Base-by-base conservation (phyloP, 2,797 vertebrate species). In the Hozukius guyotensis region DNA sequence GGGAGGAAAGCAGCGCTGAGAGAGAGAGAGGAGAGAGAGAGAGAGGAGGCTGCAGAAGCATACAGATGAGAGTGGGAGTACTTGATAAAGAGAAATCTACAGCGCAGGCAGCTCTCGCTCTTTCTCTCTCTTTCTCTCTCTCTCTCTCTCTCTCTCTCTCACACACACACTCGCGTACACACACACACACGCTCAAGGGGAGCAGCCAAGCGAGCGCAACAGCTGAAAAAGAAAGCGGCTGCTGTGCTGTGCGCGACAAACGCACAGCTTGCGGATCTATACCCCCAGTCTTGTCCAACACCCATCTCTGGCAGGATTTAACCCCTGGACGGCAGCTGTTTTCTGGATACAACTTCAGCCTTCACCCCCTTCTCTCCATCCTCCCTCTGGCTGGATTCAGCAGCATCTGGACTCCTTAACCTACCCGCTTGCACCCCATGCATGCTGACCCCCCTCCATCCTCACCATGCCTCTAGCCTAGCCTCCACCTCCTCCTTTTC, bases 21-120 rank as follows among this genome's bases (percentile, higher is more conserved):
- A 38, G 86, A 55, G 57, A 81, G 87, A 85, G 87, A 67, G 83
- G 94, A 93, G 94, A 92, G 94, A 93, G 96, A 96, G 89, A 86
- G 93, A 94, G 94, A 95, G 95, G 95, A 93, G 94, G 96, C 96
- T 96, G 96, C 96, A 96, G 94, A 92, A 95, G 97, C 97, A 98
- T 99, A 98, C 97, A 98, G 97, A 98, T 99, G 97, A 97, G 97
- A 97, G 98, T 98, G 97, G 98, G 98, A 98, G 98, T 97, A 97
- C 96, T 98, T 97, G 97, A 98, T 98, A 97, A 97, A 97, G 96
- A 97, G 97, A 97, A 97, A 97, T 95, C 97, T 96, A 97, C 97
- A 92, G 89, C 92, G 93, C 96, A 96, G 95, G 96, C 97, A 96
- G 95, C 96, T 94, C 95, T 96, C 96, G 94, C 94, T 96, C 96